These are phyloP conservation scores for Ferdinandea cuprea DNA, from an alignment of 2,888 invertebrate species.

Conservation along the genomic window DNA sequence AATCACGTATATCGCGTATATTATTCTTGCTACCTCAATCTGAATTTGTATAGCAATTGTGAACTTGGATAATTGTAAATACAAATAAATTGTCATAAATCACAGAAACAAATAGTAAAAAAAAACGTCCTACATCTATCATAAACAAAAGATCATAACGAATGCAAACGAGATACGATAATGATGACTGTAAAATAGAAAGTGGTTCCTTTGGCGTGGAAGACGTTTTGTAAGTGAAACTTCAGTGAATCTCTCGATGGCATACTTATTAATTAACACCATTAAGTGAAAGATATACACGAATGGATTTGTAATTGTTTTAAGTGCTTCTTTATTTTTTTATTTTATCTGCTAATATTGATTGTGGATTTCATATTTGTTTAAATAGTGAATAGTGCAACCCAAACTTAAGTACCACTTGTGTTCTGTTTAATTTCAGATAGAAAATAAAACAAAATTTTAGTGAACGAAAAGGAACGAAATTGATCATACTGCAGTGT, in stretches of 20 bases:
- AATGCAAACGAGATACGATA: slow-evolving; percentile 63
- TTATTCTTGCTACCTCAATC: slow-evolving; percentile 14
- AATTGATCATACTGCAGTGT: slow-evolving; percentile 37
- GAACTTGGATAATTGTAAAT: slow-evolving; percentile 37
- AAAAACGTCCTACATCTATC: neutral
- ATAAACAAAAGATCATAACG: neutral
- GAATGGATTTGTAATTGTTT: slow-evolving; percentile 30
- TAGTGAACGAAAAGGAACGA: slow-evolving; percentile 21
- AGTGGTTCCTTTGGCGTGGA: slow-evolving; percentile 79
- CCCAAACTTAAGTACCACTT: slow-evolving; percentile 40
- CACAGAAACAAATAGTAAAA: slow-evolving; percentile 16
- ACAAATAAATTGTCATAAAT: slow-evolving; percentile 27
- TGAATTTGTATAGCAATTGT: slow-evolving; percentile 35
- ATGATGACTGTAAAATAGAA: slow-evolving; percentile 80
- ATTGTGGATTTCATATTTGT: slow-evolving; percentile 11
- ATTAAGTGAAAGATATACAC: slow-evolving; percentile 44
- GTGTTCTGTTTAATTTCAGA: slow-evolving; percentile 62
- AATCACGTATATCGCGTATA: slow-evolving; percentile 22
- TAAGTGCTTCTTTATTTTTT: neutral
- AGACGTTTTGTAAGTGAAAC: slow-evolving; percentile 75
- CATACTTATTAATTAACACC: slow-evolving; percentile 75
- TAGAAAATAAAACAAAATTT: slow-evolving; percentile 39
- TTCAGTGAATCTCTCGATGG: slow-evolving; percentile 64
- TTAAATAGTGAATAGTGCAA: slow-evolving; percentile 18
- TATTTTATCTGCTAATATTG: slow-evolving; percentile 10